These are phyloP conservation scores for Colistium nudipinnis DNA, from an alignment of 2,113 vertebrate genomes.

Conservation along the genomic window DNA sequence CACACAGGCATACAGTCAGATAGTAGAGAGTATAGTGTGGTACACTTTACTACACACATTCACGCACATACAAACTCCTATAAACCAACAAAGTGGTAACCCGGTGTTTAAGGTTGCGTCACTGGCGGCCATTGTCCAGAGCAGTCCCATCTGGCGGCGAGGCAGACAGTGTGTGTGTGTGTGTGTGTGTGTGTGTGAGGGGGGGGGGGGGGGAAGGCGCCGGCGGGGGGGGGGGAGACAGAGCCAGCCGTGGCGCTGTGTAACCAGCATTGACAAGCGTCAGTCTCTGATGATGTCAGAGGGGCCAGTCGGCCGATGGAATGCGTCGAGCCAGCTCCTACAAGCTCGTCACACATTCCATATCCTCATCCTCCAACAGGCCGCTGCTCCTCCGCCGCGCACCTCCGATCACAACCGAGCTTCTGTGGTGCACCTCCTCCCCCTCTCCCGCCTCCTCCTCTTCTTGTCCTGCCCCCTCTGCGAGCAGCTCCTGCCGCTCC, in stretches of 20 bases:
- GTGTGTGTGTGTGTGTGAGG: constrained; percentile 37
- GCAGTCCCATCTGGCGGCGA: constrained; percentile 77
- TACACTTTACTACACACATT: constrained; percentile 73
- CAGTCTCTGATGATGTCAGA: constrained; percentile 69
- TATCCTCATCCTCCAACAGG: constrained; percentile 90
- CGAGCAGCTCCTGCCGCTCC: constrained; percentile 84
- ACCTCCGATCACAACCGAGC: constrained; percentile 49
- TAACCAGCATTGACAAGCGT: constrained; percentile 59
- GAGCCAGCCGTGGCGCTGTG: constrained; percentile 61
- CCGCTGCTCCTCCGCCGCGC: constrained; percentile 82
- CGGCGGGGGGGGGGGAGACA: constrained; percentile 69
- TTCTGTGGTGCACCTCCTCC: constrained; percentile 62
- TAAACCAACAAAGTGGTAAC: constrained; percentile 66
- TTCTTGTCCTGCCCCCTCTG: constrained; percentile 49
- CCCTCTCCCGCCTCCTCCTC: constrained; percentile 66
- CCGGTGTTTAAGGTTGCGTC: constrained; percentile 73
- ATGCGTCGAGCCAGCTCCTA: constrained; percentile 82
- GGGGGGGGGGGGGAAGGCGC: constrained; percentile 67
- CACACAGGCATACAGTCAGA: constrained; percentile 61
- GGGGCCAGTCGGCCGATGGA: constrained; percentile 42
- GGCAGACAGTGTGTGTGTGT: constrained; percentile 64
- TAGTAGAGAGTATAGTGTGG: constrained; percentile 68
- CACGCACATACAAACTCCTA: constrained; percentile 81
- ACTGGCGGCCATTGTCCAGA: constrained; percentile 77
- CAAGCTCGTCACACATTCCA: constrained; percentile 94